phyloP scores from a whole-genome alignment of 2,888 invertebrate species.

The Eupsilia transversa region DNA sequence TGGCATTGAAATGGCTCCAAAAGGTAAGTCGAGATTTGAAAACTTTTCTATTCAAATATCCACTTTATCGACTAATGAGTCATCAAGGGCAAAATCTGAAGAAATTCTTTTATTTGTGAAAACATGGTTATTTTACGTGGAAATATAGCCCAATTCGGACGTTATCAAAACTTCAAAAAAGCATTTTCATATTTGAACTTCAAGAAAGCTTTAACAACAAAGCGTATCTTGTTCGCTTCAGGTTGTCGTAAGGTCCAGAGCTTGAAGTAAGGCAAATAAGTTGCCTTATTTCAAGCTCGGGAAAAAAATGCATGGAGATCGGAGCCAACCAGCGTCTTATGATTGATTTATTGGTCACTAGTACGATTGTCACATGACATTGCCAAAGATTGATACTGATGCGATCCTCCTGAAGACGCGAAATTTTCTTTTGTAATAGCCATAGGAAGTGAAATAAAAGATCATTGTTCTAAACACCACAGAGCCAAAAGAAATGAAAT shows the following conservation, averaged over 20 bases:
- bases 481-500: neutral
- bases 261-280: no score
- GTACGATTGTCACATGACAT: neutral
- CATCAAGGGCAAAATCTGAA: neutral
- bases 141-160: neutral
- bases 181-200: no score
- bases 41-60: neutral
- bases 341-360: neutral
- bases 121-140: neutral
- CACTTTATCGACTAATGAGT: neutral
- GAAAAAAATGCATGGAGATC: neutral
- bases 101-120: neutral
- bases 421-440: neutral
- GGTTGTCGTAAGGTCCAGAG: no score
- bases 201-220: neutral
- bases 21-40: constrained; percentile 88
- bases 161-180: neutral
- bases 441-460: neutral
- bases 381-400: neutral
- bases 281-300: neutral
- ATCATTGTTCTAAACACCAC: neutral
- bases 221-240: neutral
- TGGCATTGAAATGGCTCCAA: constrained; percentile 91
- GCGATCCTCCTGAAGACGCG: neutral
- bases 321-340: neutral